Evolutionary conservation across 1,140 invertebrate genomes (phyloP), one percentile per base, ranked within the genome.

Genomic region (Drosophila kurseongensis): DNA sequence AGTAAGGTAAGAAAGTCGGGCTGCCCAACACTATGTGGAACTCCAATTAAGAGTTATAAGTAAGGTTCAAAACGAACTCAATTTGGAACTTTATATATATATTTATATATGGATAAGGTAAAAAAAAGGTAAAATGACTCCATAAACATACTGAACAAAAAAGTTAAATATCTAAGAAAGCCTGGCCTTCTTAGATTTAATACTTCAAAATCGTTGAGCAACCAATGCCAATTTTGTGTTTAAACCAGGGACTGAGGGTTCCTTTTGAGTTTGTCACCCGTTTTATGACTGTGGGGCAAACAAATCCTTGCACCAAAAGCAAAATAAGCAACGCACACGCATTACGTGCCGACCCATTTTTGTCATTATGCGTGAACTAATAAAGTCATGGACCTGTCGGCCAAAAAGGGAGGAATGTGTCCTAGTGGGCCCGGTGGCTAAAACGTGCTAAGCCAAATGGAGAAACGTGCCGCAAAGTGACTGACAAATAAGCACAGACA

Each of bases 311-410:
- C 80, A 77, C 67, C 77, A 63, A 72, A 68, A 78, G 83, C 71
- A 78, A 79, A 82, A 83, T 76, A 79, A 82, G 74, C 75, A 88
- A 76, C 61, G 82, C 78, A 67, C 83, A 86, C 75, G 79, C 82
- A 88, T 75, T 88, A 86, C 82, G 82, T 86, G 82, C 78, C 82
- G 75, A 88, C 78, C 79, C 75, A 78, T 88, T 79, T 86, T 78
- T 79, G 83, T 82, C 82, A 86, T 86, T 86, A 86, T 86, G 82
- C 82, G 82, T 86, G 78, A 86, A 86, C 82, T 86, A 86, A 86
- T 88, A 86, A 88, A 86, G 74, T 77, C 73, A 58, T 66, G 54
- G 61, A 81, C 78, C 78, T 67, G 78, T 65, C 78, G 56, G 32
- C 75, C 42, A 48, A 42, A 51, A 48, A 13, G 59, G 12, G n/a